Conservation (phyloP, 2,797 vertebrate species). For the Calcarius lapponicus region DNA sequence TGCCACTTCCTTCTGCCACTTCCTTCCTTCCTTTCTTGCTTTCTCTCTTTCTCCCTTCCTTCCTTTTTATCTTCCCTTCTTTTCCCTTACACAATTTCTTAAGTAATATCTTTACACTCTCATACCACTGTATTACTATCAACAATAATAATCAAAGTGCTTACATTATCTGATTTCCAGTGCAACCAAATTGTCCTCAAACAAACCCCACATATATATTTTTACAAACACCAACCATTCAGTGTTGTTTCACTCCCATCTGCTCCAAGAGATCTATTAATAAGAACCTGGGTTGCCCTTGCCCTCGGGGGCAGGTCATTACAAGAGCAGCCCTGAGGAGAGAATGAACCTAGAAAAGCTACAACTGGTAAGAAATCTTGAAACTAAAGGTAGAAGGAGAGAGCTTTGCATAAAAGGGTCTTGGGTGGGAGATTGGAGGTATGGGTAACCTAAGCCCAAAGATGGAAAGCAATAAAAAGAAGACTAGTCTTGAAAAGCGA, state of each 20-base stretch:
- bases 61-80: background rate
- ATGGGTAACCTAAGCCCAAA: background rate
- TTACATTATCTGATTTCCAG: background rate
- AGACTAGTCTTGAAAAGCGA: background rate
- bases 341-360: background rate
- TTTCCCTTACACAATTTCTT: background rate
- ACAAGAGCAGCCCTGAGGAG: background rate
- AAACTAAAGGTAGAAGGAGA: background rate
- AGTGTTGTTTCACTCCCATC: background rate
- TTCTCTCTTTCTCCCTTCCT: no score
- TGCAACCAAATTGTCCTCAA: background rate
- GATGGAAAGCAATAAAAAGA: background rate
- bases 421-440: background rate
- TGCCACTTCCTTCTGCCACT: background rate
- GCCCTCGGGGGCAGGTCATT: background rate
- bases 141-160: background rate
- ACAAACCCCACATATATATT: background rate
- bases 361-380: background rate
- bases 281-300: background rate
- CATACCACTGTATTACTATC: background rate
- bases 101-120: background rate
- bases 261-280: background rate
- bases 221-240: background rate
- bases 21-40: no score
- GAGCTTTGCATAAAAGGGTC: fast-evolving